A percentile compares a stretch with the other conserved stretches of the same genome.
Conservation (phyloP, 2,888 invertebrate genomes). For the Leptopterna dolabrata region DNA sequence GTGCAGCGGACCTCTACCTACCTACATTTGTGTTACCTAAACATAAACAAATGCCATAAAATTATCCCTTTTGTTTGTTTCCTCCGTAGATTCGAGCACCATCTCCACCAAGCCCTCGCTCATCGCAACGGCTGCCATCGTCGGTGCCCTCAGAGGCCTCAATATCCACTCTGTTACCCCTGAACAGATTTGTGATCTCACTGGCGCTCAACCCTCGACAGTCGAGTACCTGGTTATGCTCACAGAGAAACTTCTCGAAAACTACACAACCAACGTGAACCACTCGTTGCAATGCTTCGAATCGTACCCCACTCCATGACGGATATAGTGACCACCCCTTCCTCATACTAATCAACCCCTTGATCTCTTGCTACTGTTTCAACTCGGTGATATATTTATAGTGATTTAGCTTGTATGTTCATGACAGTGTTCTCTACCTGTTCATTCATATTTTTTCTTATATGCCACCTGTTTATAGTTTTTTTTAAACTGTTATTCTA, state of each 20-base stretch:
- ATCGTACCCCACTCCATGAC: not conserved
- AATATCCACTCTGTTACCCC: not conserved
- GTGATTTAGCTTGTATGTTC: not conserved
- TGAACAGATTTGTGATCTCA: not conserved
- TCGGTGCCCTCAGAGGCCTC: conserved; percentile 31
- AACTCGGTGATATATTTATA: not conserved
- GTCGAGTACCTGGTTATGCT: conserved; percentile 25
- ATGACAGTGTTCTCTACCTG: not conserved
- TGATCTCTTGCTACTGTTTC: conserved; percentile 11
- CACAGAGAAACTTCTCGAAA: conserved; percentile 16
- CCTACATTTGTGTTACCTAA: too few relatives aligned
- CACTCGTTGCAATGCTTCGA: not conserved
- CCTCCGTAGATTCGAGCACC: not conserved
- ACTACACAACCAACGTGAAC: conserved; percentile 11
- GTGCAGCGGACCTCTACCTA: too few relatives aligned
- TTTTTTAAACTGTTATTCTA: not conserved
- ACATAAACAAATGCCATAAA: too few relatives aligned
- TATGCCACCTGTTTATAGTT: not conserved
- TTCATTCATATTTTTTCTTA: not conserved
- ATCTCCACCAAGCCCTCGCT: conserved; percentile 1
- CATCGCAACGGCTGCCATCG: conserved; percentile 23
- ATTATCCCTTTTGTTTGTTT: too few relatives aligned
- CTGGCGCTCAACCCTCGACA: not conserved
- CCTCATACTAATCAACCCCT: not conserved
- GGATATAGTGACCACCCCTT: not conserved